Evolutionary conservation across 2,797 vertebrate species (phyloP), one percentile per base, ranked within the genome.

Genomic region (Notolabrus celidotus): DNA sequence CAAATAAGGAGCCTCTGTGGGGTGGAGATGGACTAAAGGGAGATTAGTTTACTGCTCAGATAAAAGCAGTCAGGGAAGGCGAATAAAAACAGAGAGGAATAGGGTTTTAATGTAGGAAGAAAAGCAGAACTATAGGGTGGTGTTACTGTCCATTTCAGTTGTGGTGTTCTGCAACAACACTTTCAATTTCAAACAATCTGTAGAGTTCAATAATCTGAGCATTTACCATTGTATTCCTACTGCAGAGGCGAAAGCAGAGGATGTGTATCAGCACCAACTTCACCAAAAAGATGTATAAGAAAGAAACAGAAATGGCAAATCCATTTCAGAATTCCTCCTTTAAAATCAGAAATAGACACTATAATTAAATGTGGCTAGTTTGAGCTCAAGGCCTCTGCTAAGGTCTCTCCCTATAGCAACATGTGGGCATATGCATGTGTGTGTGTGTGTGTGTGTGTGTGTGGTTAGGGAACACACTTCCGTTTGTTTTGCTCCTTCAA

Each of bases 401-500:
- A 71, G 71, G 66, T 50, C 69, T 65, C 60, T 69, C 67, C 65
- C 86, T 68, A 71, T 76, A 77, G 73, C 53, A 78, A 72, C 49
- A 16, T 51, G 34, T 50, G 54, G 70, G 66, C 49, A 27, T 12
- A 36, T 36, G 33, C 8, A 10, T 34, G 7, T 9, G 7, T 34
- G 34, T 59, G 16, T 53, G 29, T 67, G 43, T 59, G 53, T 76
- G 43, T 73, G 73, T 61, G 56, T 66, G 16, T 41, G 59, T 74
- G 82, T 58, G 82, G 85, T 85, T 53, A 16, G 59, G 61, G 81
- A 52, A 53, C 70, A 83, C 84, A 88, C 82, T 86, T 87, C 77
- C 74, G 79, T 87, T 87, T 88, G 85, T 90, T 86, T 87, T 85
- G 80, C 77, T 85, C 80, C 72, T 51, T 77, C 66, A 73, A 71